These are phyloP conservation scores for Petrocephalus zakoni DNA, from an alignment of 2,113 vertebrate species.

Conservation along the genomic window DNA sequence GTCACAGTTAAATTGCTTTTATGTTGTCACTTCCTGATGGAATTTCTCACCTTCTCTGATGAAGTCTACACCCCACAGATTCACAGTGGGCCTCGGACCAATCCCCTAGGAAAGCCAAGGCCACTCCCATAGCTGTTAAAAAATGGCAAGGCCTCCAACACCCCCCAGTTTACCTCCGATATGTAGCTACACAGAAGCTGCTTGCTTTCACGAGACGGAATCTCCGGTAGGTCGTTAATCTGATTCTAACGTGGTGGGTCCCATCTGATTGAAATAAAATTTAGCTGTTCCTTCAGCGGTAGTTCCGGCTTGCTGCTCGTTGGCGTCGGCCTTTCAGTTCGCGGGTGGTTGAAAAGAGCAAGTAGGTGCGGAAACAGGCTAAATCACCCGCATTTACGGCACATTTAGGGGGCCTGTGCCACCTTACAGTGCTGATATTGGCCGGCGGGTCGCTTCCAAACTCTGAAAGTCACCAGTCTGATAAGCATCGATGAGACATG, in stretches of 20 bases:
- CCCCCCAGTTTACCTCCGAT: no score
- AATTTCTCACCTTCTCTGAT: conserved; percentile 56
- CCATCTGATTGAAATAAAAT: background rate
- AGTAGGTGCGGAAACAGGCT: conserved; percentile 46
- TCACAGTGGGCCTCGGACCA: background rate
- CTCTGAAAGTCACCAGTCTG: conserved; percentile 49
- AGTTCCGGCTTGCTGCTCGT: background rate
- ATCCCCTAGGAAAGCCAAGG: background rate
- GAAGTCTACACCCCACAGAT: conserved; percentile 52
- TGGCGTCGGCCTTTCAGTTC: background rate
- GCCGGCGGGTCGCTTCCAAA: conserved; percentile 55
- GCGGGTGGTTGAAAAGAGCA: conserved; percentile 35
- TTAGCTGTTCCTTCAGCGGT: background rate
- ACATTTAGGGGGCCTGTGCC: conserved; percentile 51
- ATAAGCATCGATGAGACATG: conserved; percentile 59
- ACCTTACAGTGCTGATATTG: conserved; percentile 55
- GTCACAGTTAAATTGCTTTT: conserved; percentile 68
- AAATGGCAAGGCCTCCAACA: background rate
- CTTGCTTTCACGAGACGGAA: background rate
- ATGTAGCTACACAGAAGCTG: background rate
- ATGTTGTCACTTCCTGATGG: conserved; percentile 60
- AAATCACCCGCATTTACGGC: conserved; percentile 51
- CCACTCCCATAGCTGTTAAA: background rate
- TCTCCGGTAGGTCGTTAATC: background rate
- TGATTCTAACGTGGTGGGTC: background rate